Conservation (phyloP, 2,888 invertebrate genomes). For the Uropetala carovei region DNA sequence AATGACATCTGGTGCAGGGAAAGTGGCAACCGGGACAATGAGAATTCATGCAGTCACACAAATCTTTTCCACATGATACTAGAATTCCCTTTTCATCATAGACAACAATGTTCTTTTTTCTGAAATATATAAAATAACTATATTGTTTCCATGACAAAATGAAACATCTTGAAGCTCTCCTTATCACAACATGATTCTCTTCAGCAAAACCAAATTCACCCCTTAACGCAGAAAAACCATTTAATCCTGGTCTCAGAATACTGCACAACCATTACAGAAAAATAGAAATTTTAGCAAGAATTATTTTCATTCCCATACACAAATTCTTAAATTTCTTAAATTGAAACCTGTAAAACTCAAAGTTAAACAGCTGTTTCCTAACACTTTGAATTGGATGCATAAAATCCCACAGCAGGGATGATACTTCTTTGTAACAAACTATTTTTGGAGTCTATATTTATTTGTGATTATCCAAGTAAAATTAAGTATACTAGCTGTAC, state of each 20-base stretch:
- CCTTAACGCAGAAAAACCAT: background rate
- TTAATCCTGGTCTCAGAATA: background rate
- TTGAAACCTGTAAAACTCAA: too few relatives aligned
- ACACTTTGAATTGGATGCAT: too few relatives aligned
- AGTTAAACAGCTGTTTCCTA: too few relatives aligned
- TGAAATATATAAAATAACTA: constrained; percentile 70
- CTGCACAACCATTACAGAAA: background rate
- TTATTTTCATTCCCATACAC: too few relatives aligned
- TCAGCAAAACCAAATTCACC: background rate
- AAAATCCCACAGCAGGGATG: too few relatives aligned
- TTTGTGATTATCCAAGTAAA: too few relatives aligned
- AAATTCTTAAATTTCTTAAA: too few relatives aligned
- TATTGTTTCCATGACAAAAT: background rate
- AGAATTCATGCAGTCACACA: constrained; percentile 90
- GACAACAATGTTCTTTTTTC: constrained; percentile 78
- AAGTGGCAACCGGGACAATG: constrained; percentile 91
- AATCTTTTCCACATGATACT: constrained; percentile 81
- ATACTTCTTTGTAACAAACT: too few relatives aligned
- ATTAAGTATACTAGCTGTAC: too few relatives aligned
- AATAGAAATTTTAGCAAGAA: background rate
- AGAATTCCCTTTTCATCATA: constrained; percentile 85
- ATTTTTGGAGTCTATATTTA: too few relatives aligned
- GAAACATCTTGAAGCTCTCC: background rate
- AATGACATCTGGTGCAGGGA: constrained; percentile 84
- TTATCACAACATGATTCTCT: background rate